A percentile compares a stretch with the other conserved stretches of the same genome.
These are phyloP conservation scores for Elgaria multicarinata DNA, from an alignment of 2,113 vertebrate species.

Conservation along the genomic window DNA sequence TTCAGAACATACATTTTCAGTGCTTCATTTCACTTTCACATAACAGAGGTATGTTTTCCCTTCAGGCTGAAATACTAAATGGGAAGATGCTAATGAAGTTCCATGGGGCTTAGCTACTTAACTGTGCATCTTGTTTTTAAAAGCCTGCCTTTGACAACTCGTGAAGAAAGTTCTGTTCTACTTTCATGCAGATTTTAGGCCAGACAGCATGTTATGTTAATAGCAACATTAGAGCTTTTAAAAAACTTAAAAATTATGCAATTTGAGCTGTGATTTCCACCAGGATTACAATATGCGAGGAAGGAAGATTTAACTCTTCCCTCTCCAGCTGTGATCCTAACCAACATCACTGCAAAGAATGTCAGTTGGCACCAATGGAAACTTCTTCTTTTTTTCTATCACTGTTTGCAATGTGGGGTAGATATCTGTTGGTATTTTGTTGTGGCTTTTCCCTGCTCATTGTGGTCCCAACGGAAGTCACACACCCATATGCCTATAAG, in stretches of 20 bases:
- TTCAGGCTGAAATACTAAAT: constrained; percentile 3
- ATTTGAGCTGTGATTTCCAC: not conserved
- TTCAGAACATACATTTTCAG: constrained; percentile 11
- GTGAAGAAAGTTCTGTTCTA: not conserved
- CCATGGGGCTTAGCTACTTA: not conserved
- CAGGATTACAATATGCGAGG: not conserved
- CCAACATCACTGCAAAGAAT: not conserved
- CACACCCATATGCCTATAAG: too few species aligned
- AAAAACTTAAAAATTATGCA: not conserved
- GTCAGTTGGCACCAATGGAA: not conserved
- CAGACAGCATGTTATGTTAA: not conserved
- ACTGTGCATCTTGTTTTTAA: not conserved
- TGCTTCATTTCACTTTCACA: not conserved
- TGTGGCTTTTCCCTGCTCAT: too few species aligned
- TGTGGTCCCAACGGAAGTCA: too few species aligned
- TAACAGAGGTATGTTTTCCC: not conserved
- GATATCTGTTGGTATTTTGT: too few species aligned
- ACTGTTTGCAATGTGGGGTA: too few species aligned
- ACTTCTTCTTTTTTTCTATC: too few species aligned
- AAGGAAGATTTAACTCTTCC: not conserved
- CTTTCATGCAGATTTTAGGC: not conserved
- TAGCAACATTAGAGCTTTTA: not conserved
- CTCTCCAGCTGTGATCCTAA: not conserved
- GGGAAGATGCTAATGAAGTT: constrained; percentile 21
- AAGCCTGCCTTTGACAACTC: not conserved